Conservation (phyloP, 2,888 invertebrate species). For the Lingula anatina region DNA sequence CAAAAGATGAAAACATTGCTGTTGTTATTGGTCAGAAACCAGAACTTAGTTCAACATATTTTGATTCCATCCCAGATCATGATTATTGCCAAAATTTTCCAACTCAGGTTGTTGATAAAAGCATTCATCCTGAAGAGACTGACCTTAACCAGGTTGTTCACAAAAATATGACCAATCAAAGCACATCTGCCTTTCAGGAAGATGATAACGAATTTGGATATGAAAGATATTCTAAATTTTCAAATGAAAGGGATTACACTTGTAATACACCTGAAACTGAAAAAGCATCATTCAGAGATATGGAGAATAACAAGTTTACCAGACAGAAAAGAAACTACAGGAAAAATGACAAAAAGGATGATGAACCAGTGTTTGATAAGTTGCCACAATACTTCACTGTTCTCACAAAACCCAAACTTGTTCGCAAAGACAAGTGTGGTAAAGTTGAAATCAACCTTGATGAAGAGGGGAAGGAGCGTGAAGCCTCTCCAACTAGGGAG, state of each 20-base stretch:
- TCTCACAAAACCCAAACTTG: constrained; percentile 29
- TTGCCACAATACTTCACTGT: constrained; percentile 42
- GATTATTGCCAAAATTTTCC: constrained; percentile 56
- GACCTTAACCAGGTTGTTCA: neutral
- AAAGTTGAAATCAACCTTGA: neutral
- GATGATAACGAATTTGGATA: neutral
- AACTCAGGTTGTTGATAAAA: neutral
- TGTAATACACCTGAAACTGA: neutral
- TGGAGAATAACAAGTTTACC: too few relatives aligned
- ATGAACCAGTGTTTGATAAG: constrained; percentile 31
- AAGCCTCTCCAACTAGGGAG: constrained; percentile 20
- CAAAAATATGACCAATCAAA: neutral
- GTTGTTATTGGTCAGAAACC: neutral
- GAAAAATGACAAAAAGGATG: constrained; percentile 12
- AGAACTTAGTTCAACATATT: constrained; percentile 15
- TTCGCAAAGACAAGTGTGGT: constrained; percentile 18
- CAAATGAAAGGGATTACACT: neutral
- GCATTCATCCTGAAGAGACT: neutral
- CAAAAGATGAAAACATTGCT: neutral
- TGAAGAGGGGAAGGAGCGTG: constrained; percentile 20
- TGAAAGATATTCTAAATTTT: neutral
- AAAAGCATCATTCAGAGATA: too few relatives aligned
- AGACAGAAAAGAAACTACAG: constrained; percentile 11
- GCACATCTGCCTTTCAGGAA: neutral
- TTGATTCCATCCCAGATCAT: constrained; percentile 56